Percentiles rank a stretch among this genome's conserved stretches.
These are phyloP conservation scores for Progne subis DNA, from an alignment of 2,113 vertebrate species.

Conservation along the genomic window DNA sequence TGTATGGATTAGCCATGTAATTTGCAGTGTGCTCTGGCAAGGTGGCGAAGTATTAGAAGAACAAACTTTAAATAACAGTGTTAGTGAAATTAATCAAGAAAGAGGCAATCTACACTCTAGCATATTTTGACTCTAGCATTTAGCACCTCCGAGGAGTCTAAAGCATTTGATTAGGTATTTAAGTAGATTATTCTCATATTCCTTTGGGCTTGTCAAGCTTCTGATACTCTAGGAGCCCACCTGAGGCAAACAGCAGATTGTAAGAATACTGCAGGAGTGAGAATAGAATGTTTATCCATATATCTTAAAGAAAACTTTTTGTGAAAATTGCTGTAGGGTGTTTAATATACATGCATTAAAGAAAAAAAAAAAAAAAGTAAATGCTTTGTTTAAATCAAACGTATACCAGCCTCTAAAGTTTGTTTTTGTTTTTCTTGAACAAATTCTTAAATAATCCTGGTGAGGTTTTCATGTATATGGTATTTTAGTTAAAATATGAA, in stretches of 20 bases:
- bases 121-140: background rate
- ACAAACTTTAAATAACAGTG: background rate
- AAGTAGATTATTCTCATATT: background rate
- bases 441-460: background rate
- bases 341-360: background rate
- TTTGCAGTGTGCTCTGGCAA: background rate
- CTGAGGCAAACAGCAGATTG: background rate
- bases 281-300: background rate
- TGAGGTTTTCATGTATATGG: background rate
- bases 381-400: background rate
- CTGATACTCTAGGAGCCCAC: background rate
- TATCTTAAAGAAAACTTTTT: background rate
- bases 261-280: background rate
- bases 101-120: background rate
- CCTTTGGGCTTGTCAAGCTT: background rate
- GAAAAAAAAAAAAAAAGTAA: background rate
- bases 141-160: background rate
- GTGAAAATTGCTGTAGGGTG: background rate
- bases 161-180: background rate
- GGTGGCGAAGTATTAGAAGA: background rate
- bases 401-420: background rate
- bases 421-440: background rate
- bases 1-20: background rate
- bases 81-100: background rate
- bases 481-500: background rate